phyloP scores from a whole-genome alignment of 1,140 invertebrate species.

The Drosophila watanabei region DNA sequence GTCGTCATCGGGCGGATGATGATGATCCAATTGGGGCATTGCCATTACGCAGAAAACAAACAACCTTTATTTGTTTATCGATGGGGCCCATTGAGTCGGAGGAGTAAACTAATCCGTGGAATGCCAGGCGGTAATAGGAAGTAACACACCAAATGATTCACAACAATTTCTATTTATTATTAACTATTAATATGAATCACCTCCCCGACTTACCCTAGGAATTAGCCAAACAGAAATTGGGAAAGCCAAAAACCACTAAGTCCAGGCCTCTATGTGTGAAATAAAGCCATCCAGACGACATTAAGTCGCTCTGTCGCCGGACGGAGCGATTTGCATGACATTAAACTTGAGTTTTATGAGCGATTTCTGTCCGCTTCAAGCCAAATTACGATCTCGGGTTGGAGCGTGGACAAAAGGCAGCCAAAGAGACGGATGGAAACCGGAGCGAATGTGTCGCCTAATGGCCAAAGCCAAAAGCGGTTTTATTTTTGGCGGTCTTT shows the following conservation, averaged over 20 bases:
- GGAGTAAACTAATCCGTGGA: slow-evolving; percentile 3
- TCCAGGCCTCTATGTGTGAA: slow-evolving; percentile 36
- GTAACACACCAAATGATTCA: slow-evolving; percentile 11
- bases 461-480: slow-evolving; percentile 4
- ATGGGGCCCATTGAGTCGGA: slow-evolving; percentile 2
- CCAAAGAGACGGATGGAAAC: slow-evolving; percentile 39
- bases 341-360: slow-evolving; percentile 76
- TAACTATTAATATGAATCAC: slow-evolving; percentile 23
- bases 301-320: slow-evolving; percentile 73
- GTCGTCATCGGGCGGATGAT: slow-evolving; percentile 12
- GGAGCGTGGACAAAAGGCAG: slow-evolving; percentile 29
- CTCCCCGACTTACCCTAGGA: slow-evolving; percentile 13
- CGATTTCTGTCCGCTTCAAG: slow-evolving; percentile 66
- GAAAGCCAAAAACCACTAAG: slow-evolving; percentile 28
- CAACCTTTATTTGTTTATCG: slow-evolving; percentile 24
- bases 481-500: background rate
- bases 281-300: slow-evolving; percentile 78
- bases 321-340: slow-evolving; percentile 68
- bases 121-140: slow-evolving; percentile 12
- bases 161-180: slow-evolving; percentile 11
- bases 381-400: slow-evolving; percentile 53
- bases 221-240: slow-evolving; percentile 47
- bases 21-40: slow-evolving; percentile 20
- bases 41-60: slow-evolving; percentile 16
- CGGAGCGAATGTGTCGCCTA: slow-evolving; percentile 32